Base-by-base conservation (phyloP, 92 coral and sea anemone species). In the Galaxea fascicularis region DNA sequence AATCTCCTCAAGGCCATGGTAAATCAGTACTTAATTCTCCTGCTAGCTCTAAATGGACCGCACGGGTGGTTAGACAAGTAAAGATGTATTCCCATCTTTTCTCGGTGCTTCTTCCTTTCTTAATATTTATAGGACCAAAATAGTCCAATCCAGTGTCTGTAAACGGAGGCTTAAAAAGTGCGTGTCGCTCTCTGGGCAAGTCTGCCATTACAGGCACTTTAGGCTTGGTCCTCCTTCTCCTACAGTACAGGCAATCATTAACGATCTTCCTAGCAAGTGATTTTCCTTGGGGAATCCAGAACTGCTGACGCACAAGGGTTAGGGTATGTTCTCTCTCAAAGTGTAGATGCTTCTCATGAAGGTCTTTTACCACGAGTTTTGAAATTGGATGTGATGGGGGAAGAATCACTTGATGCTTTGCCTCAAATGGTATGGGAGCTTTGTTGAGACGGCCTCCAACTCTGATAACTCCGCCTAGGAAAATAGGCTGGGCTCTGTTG, bases 61-160 rank as follows among this genome's bases (percentile, higher is more conserved):
- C 54, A 39, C 92, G 85, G 64, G 84, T 83, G 18, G 63, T 75
- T 22, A 83, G 60, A 44, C 79, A 88, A 10, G 68, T 77, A 46
- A 88, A 82, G 26, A 89, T 24, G 60, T 83, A 89, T 4, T 86
- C 92, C 62, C 82, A 86, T 26, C 85, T 65, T 25, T 90, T 90
- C 57, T 60, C 77, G 8, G 66, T 71, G 6, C 57, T 58, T 73
- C 90, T 78, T 59, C 30, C 66, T 14, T 10, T 1, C 15, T 56
- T 53, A 53, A 45, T 28, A n/a, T 53, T 54, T 0, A 54, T 26
- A 20, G 76, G 76, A 26, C 58, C 76, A 15, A 71, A 72, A 49
- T 46, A 72, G 27, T 31, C 79, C 26, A 56, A 47, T 0, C 79
- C 66, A n/a, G 47, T 28, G 51, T 27, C 28, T 21, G 66, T 56